Evolutionary conservation across 2,113 vertebrate genomes (phyloP).

Genomic region (Hystrix brachyura): DNA sequence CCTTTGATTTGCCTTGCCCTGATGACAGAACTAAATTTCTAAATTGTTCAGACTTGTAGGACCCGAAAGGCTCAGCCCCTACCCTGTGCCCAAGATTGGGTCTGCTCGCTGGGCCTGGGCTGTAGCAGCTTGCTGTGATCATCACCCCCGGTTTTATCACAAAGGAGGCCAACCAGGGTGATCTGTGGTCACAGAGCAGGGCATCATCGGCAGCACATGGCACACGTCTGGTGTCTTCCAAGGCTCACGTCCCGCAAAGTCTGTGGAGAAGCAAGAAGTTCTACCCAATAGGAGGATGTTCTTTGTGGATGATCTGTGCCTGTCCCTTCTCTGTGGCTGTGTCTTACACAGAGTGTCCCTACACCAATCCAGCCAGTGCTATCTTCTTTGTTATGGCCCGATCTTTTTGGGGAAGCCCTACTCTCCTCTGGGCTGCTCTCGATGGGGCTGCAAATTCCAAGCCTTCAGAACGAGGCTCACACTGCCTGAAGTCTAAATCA

Average conservation of each 20-base stretch:
- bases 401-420: neutral
- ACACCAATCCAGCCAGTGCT: neutral
- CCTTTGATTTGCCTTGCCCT: neutral
- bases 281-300: neutral
- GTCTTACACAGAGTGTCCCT: neutral
- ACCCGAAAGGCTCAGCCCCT: neutral
- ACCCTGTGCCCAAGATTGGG: neutral
- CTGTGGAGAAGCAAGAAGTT: neutral
- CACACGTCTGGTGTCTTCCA: accelerated
- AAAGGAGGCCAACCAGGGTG: neutral
- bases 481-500: neutral
- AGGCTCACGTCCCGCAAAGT: neutral
- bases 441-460: neutral
- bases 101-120: neutral
- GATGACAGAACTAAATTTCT: neutral
- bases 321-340: neutral
- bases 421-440: neutral
- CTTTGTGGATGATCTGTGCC: neutral
- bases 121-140: neutral
- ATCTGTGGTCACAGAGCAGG: neutral
- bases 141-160: neutral
- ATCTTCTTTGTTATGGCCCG: neutral
- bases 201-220: accelerated
- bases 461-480: neutral
- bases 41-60: neutral